These are phyloP conservation scores for Leptinotarsa rubiginosa DNA, from an alignment of 2,888 invertebrate species.

Conservation along the genomic window DNA sequence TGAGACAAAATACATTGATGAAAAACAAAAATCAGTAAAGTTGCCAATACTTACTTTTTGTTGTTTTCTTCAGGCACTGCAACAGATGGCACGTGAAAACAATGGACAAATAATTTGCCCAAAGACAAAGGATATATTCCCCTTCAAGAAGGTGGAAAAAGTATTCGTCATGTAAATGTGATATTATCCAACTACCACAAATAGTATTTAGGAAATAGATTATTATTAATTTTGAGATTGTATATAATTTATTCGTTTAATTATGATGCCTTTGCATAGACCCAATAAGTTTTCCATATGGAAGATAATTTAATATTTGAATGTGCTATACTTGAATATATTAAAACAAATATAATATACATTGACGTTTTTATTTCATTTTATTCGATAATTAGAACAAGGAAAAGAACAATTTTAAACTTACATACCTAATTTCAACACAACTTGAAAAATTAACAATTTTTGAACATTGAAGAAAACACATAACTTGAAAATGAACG, in stretches of 20 bases:
- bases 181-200: conserved; percentile 34
- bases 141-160: conserved; percentile 92
- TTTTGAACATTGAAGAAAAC: too few species aligned
- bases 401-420: neutral
- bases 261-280: conserved; percentile 18
- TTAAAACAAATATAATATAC: conserved; percentile 1
- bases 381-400: neutral
- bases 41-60: too few species aligned
- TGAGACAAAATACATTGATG: too few species aligned
- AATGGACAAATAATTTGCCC: conserved; percentile 94
- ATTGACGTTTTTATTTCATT: neutral
- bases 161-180: conserved; percentile 92
- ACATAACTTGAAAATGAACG: too few species aligned
- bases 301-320: conserved; percentile 33
- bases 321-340: conserved; percentile 38
- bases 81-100: conserved; percentile 90
- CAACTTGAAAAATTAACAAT: neutral
- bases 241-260: conserved; percentile 19
- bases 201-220: conserved; percentile 37
- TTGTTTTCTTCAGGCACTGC: conserved; percentile 77
- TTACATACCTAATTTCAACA: neutral
- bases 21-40: too few species aligned
- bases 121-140: conserved; percentile 91
- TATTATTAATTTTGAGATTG: conserved; percentile 29
- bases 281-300: conserved; percentile 1